Evolutionary conservation across 2,797 vertebrate species (phyloP).

Genomic region (Neopelma chrysocephalum): DNA sequence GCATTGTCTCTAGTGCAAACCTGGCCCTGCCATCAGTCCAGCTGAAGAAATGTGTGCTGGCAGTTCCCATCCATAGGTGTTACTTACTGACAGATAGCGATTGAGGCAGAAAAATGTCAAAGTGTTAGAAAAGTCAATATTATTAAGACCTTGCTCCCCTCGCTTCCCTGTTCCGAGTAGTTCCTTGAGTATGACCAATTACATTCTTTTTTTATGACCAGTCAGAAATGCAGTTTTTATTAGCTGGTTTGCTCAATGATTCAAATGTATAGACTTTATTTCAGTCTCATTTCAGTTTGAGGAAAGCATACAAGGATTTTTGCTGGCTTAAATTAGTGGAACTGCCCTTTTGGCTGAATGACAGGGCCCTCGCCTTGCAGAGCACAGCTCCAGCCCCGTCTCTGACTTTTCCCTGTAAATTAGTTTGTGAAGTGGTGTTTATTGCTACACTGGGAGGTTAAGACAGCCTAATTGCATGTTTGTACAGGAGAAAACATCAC

Average conservation of each 20-base stretch:
- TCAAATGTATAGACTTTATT: conserved; percentile 73
- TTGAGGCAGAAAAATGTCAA: conserved; percentile 67
- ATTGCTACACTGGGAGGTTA: conserved; percentile 79
- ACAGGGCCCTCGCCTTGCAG: conserved; percentile 41
- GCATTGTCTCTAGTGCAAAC: not conserved
- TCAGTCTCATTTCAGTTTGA: conserved; percentile 69
- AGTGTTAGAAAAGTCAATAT: conserved; percentile 77
- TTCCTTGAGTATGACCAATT: conserved; percentile 73
- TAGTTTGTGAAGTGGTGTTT: conserved; percentile 80
- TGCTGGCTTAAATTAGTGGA: conserved; percentile 77
- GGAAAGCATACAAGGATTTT: conserved; percentile 71
- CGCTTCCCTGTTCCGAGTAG: conserved; percentile 38
- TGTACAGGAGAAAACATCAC: conserved; percentile 77
- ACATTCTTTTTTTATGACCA: conserved; percentile 72
- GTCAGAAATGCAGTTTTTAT: conserved; percentile 75
- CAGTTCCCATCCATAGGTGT: conserved; percentile 42
- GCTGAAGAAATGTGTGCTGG: conserved; percentile 27
- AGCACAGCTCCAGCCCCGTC: conserved; percentile 66
- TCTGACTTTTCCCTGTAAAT: conserved; percentile 77
- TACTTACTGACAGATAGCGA: conserved; percentile 60
- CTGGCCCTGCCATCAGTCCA: not conserved
- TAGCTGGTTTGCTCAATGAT: conserved; percentile 73
- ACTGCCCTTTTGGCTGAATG: conserved; percentile 69
- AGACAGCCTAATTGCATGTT: conserved; percentile 81
- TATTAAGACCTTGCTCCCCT: conserved; percentile 71